A percentile compares a stretch with the other conserved stretches of the same genome.
These are phyloP conservation scores for Lithophane ornitopus DNA, from an alignment of 2,888 invertebrate species.

Conservation along the genomic window DNA sequence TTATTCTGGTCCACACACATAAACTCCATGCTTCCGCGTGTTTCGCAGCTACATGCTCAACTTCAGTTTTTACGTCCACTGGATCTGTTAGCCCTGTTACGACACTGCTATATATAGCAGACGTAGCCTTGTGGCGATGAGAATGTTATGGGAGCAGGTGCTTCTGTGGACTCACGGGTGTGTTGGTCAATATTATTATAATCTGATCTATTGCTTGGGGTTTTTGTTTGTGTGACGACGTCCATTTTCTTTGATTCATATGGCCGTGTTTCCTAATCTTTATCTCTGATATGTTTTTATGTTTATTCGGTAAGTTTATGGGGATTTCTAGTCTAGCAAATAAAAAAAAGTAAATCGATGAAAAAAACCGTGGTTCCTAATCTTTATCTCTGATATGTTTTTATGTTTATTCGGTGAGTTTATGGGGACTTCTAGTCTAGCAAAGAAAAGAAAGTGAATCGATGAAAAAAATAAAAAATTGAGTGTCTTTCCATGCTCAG, in stretches of 20 bases:
- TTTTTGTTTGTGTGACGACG: neutral
- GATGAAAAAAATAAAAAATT: too few relatives aligned
- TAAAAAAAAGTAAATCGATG: neutral
- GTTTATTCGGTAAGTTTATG: neutral
- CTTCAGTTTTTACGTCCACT: slow-evolving; percentile 49
- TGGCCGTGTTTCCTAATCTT: neutral
- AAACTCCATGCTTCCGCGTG: slow-evolving; percentile 13
- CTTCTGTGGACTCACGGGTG: slow-evolving; percentile 4
- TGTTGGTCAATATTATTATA: slow-evolving; percentile 48
- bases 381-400: neutral
- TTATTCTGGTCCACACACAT: slow-evolving; percentile 3
- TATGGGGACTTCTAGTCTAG: neutral
- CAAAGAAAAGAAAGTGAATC: neutral
- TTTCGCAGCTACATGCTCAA: slow-evolving; percentile 20
- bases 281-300: neutral
- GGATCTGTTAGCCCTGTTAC: slow-evolving; percentile 49
- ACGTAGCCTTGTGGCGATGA: slow-evolving; percentile 46
- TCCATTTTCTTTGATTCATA: neutral
- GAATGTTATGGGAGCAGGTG: slow-evolving; percentile 32
- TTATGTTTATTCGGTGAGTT: neutral
- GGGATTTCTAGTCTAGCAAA: neutral
- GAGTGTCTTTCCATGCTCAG: neutral
- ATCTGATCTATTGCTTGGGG: slow-evolving; percentile 9
- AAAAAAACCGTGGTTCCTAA: neutral
- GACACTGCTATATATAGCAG: slow-evolving; percentile 57